Evolutionary conservation across 2,113 vertebrate genomes (phyloP).

Genomic region (Rattus rattus): DNA sequence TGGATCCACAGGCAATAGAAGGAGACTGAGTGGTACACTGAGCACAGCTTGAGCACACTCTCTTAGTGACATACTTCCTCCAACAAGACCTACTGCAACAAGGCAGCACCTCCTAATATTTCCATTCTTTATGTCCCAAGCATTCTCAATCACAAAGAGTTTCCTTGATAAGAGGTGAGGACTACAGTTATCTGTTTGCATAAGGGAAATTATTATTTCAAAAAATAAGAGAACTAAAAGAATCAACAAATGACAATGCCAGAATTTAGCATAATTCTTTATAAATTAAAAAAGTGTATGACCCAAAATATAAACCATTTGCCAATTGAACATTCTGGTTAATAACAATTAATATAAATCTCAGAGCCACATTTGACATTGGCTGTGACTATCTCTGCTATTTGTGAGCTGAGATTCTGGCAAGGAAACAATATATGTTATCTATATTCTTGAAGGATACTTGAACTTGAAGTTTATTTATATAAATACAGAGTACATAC

Average conservation of each 20-base stretch:
- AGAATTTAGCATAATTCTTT: not conserved
- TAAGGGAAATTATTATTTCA: not conserved
- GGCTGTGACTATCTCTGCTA: slow-evolving; percentile 15
- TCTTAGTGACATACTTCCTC: too few species aligned
- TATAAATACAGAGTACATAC: not conserved
- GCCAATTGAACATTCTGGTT: not conserved
- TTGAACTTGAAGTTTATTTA: slow-evolving; percentile 9
- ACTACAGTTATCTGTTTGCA: not conserved
- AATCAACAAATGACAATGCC: not conserved
- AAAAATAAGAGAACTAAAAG: too few species aligned
- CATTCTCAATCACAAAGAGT: too few species aligned
- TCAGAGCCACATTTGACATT: slow-evolving; percentile 16
- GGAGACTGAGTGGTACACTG: too few species aligned
- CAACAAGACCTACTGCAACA: too few species aligned
- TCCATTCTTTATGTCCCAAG: too few species aligned
- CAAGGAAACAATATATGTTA: slow-evolving; percentile 12
- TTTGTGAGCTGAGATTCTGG: not conserved
- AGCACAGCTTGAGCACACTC: too few species aligned
- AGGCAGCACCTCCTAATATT: too few species aligned
- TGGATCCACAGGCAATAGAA: too few species aligned
- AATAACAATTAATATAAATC: not conserved
- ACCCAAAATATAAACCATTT: not conserved
- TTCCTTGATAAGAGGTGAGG: too few species aligned
- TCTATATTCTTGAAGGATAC: not conserved
- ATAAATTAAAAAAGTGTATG: not conserved